These are phyloP conservation scores for Anguilla anguilla DNA, from an alignment of 2,797 vertebrate genomes.

Conservation along the genomic window DNA sequence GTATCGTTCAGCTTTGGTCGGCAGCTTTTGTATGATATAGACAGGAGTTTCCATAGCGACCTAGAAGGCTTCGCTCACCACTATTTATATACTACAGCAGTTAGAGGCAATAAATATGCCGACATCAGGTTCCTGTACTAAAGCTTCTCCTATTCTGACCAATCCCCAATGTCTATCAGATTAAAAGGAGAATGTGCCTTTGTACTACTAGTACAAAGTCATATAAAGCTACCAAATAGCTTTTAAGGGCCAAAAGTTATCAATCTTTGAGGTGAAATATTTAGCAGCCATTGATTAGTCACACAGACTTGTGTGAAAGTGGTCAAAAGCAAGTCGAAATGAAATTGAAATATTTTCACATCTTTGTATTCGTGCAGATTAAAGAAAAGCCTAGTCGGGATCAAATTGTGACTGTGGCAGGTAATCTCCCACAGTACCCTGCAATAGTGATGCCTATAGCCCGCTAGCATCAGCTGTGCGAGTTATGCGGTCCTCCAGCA, in stretches of 20 bases:
- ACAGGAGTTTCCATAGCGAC: slow-evolving; percentile 28
- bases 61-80: background rate
- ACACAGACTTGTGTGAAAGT: background rate
- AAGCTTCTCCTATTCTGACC: background rate
- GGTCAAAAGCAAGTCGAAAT: background rate
- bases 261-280: background rate
- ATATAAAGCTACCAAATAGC: background rate
- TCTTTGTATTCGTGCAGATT: background rate
- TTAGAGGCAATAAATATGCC: background rate
- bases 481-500: background rate
- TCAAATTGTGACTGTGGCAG: background rate
- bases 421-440: background rate
- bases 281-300: background rate
- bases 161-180: background rate
- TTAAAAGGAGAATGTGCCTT: background rate
- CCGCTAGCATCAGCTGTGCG: background rate
- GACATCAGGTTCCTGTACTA: background rate
- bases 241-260: background rate
- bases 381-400: background rate
- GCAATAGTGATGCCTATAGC: background rate
- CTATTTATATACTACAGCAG: slow-evolving; percentile 7
- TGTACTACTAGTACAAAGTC: background rate
- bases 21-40: background rate
- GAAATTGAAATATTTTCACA: background rate
- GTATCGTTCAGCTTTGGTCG: background rate